phyloP scores from a whole-genome alignment of 2,888 invertebrate species.

The Junonia oenone region DNA sequence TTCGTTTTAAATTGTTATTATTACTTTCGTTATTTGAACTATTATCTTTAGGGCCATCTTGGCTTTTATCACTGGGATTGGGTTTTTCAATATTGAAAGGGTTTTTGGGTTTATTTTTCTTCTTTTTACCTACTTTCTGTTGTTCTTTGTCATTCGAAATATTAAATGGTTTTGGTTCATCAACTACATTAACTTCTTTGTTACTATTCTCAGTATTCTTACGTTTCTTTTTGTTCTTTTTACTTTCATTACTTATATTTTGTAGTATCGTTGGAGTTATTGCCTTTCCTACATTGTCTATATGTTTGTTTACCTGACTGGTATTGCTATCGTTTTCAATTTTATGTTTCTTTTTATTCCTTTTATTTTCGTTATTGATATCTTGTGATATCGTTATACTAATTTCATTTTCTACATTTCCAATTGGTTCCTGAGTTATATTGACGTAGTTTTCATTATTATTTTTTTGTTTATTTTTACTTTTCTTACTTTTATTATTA shows the following conservation, averaged over 20 bases:
- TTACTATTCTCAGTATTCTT: slow-evolving; percentile 12
- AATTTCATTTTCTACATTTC: slow-evolving; percentile 1
- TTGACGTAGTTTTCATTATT: too few relatives aligned
- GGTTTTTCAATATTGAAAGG: slow-evolving; percentile 43
- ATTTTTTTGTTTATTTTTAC: not conserved
- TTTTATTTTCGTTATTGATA: slow-evolving; percentile 14
- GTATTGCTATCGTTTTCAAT: not conserved
- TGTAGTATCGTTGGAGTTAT: slow-evolving; percentile 7
- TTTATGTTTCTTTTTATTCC: not conserved
- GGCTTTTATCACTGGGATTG: slow-evolving; percentile 33
- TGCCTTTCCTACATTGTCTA: not conserved
- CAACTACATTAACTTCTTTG: not conserved
- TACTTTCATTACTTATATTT: slow-evolving; percentile 18
- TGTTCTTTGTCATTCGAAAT: not conserved
- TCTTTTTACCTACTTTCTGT: slow-evolving; percentile 30
- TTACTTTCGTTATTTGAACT: slow-evolving; percentile 8
- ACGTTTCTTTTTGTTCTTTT: slow-evolving; percentile 23
- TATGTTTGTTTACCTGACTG: slow-evolving; percentile 18
- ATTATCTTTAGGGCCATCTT: not conserved
- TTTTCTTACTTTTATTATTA: not conserved
- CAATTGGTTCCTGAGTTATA: slow-evolving; percentile 6
- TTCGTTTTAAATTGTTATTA: slow-evolving; percentile 26
- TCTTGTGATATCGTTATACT: slow-evolving; percentile 14
- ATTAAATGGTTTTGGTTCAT: slow-evolving; percentile 22
- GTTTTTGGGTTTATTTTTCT: slow-evolving; percentile 44